Base-by-base conservation (phyloP, 2,113 vertebrate genomes). In the Donacobius atricapilla region DNA sequence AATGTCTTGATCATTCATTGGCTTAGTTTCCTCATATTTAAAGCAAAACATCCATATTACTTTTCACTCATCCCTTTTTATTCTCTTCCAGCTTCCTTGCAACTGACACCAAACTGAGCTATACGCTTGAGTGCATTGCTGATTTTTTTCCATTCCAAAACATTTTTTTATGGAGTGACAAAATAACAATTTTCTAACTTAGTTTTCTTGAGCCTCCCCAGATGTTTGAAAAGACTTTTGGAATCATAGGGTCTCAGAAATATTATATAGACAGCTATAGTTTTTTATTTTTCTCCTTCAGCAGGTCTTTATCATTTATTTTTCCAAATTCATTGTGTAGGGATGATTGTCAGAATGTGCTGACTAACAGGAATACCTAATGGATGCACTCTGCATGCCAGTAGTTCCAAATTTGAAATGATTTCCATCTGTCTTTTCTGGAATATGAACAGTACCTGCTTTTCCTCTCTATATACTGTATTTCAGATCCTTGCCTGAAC, bases 341-440 rank as follows among this genome's bases (percentile, higher is more conserved):
- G 69, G 30, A 75, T 33, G 89, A 63, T 77, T 84, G 61, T 93
- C 31, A 93, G 85, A 96, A 96, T 95, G 65, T 94, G 83, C 90
- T 97, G 93, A 95, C 92, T 96, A 71, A 63, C 58, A 91, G 47
- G 19, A 96, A 92, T 95, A 91, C 39, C 58, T 93, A 97, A 96
- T 89, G 65, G 72, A 94, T 54, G 40, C 45, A 91, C 28, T 5
- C 6, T 91, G 56, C 9, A 73, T n/a, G 57, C 94, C 82, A 85
- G 27, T 71, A 91, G 63, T 89, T 96, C 75, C 82, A 71, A 81
- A 84, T 89, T 48, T 88, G 89, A 96, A 97, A 95, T 65, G 0
- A 94, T 92, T 96, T 97, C 80, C 83, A 97, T 66, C 69, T 96
- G 64, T 80, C 81, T 92, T 93, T 91, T 94, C 81, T 97, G 83